Conservation (phyloP, 2,797 vertebrate species). For the Lophura swinhoii region DNA sequence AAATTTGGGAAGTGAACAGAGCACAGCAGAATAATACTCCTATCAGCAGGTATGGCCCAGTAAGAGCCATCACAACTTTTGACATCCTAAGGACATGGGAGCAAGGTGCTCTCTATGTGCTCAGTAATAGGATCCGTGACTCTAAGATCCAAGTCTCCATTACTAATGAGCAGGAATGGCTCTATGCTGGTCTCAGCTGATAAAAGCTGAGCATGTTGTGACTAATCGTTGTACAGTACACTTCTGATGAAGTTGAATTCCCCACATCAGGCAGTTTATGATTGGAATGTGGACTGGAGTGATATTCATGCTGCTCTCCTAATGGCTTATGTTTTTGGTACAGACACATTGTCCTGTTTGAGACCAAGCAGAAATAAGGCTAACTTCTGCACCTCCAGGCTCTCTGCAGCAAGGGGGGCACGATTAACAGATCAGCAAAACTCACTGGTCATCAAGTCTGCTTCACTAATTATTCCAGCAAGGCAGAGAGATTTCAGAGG, state of each 20-base stretch:
- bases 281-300: background rate
- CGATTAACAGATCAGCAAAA: background rate
- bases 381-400: background rate
- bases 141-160: background rate
- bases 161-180: background rate
- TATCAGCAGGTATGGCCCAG: background rate
- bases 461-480: background rate
- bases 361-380: background rate
- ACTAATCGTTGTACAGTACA: background rate
- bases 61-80: background rate
- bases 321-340: background rate
- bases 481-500: background rate
- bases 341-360: background rate
- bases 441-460: background rate
- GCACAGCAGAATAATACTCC: background rate
- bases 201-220: background rate
- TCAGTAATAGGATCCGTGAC: background rate
- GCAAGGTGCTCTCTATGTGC: background rate
- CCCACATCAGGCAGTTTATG: accelerated
- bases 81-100: background rate
- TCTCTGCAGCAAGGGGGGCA: background rate
- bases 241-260: background rate
- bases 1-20: background rate
- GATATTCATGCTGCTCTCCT: background rate
- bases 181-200: accelerated